Conservation (phyloP, 2,113 vertebrate genomes). For the Loxodonta africana region DNA sequence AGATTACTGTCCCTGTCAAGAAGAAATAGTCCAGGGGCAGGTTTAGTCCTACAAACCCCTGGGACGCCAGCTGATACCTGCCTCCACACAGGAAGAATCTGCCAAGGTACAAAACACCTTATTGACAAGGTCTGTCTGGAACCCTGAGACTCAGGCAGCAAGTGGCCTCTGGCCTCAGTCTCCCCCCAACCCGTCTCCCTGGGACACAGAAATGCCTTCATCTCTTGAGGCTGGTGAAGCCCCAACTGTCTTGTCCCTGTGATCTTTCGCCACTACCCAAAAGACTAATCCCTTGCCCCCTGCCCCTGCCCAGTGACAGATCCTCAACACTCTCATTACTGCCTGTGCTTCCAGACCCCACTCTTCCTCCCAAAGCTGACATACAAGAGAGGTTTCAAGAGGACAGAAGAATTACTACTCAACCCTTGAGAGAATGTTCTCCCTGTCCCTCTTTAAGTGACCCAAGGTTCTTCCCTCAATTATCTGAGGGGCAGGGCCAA, state of each 20-base stretch:
- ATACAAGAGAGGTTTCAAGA: not conserved
- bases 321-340: too few relatives aligned
- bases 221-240: not conserved
- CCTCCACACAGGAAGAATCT: not conserved
- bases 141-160: not conserved
- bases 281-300: not conserved
- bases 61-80: not conserved
- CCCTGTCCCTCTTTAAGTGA: not conserved
- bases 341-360: not conserved
- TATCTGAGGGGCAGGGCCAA: not conserved
- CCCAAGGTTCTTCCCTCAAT: not conserved
- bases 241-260: not conserved
- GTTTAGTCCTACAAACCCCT: rapidly evolving
- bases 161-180: not conserved
- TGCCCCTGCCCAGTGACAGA: not conserved
- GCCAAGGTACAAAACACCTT: not conserved
- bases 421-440: not conserved
- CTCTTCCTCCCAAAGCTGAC: not conserved
- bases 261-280: rapidly evolving
- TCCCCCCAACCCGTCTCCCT: too few relatives aligned
- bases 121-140: not conserved
- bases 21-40: not conserved
- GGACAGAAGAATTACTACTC: not conserved
- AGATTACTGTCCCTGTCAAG: not conserved
- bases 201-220: not conserved